These are phyloP conservation scores for Cataglyphis hispanica DNA, from an alignment of 1,140 invertebrate genomes.

Conservation along the genomic window DNA sequence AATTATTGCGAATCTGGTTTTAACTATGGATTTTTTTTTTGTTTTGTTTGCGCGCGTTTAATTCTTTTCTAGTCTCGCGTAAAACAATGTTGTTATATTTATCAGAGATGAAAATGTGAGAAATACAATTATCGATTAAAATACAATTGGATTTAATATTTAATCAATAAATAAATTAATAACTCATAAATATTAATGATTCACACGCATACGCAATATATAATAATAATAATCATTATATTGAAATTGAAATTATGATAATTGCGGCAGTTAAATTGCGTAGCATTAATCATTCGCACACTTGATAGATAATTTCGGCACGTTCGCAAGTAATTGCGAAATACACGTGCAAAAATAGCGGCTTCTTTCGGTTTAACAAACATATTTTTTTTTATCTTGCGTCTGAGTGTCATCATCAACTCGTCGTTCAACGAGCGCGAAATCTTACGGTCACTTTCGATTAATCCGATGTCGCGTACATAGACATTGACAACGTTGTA, in stretches of 20 bases:
- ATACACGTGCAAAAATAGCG: background rate
- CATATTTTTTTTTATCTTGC: background rate
- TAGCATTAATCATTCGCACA: conserved; percentile 17
- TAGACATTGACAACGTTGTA: background rate
- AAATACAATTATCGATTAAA: background rate
- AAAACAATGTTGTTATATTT: conserved; percentile 20
- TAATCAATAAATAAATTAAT: conserved; percentile 11
- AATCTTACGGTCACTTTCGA: conserved; percentile 49
- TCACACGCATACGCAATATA: background rate
- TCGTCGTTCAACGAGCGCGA: conserved; percentile 31
- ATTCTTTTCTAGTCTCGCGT: background rate
- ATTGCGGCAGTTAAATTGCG: background rate
- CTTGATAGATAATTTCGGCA: conserved; percentile 14
- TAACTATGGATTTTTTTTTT: background rate
- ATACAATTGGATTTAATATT: conserved; percentile 29
- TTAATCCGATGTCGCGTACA: conserved; percentile 7
- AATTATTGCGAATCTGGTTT: background rate
- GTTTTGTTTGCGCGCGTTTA: background rate
- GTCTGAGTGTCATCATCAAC: conserved; percentile 29
- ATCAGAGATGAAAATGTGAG: background rate
- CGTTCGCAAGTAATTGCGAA: background rate
- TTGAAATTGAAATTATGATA: conserved; percentile 15
- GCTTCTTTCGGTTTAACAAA: background rate
- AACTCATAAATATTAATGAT: background rate
- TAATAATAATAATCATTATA: background rate